Evolutionary conservation across 2,113 vertebrate genomes (phyloP), one percentile per base, ranked within the genome.

Genomic region (Aphelocoma coerulescens): DNA sequence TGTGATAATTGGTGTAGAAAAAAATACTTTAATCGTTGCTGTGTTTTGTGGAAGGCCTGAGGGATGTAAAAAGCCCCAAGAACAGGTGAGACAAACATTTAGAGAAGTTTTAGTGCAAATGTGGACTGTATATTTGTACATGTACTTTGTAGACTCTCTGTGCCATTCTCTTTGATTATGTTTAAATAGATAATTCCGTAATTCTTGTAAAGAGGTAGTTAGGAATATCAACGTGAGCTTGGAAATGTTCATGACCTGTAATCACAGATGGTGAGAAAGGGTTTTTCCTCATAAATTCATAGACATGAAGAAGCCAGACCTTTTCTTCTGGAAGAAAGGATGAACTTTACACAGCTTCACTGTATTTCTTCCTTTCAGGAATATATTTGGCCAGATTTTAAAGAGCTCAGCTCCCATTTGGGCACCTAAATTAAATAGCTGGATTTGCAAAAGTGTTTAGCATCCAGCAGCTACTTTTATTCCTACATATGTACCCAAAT

Each of bases 381-480:
- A 90, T 78, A 10, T 92, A 39, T 94, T 91, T 96, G 83, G 80
- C 80, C 48, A 52, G 68, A 44, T 88, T 96, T 97, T 94, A 92
- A 88, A 90, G 75, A 84, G 82, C 89, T 93, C 68, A 62, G 65
- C 57, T 96, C 91, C 72, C 88, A 48, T 92, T 95, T 93, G 88
- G 54, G 87, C 55, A 91, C 78, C 92, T 95, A 72, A 95, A 86
- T 95, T 95, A 85, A 90, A 96, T 71, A 51, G 58, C 74, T 95
- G 80, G 91, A 92, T 94, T 96, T 96, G 73, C 72, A 74, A 73
- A 95, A 96, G 85, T 49, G 61, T 85, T 96, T 79, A 94, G 92
- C 87, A 95, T 86, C 96, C 92, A 94, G 78, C 89, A 95, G 86
- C 93, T 95, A 68, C 91, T 95, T 93, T 91, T 91, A 93, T 95